Evolutionary conservation across 1,140 invertebrate species (phyloP).

Genomic region (Drosophila seguyi): DNA sequence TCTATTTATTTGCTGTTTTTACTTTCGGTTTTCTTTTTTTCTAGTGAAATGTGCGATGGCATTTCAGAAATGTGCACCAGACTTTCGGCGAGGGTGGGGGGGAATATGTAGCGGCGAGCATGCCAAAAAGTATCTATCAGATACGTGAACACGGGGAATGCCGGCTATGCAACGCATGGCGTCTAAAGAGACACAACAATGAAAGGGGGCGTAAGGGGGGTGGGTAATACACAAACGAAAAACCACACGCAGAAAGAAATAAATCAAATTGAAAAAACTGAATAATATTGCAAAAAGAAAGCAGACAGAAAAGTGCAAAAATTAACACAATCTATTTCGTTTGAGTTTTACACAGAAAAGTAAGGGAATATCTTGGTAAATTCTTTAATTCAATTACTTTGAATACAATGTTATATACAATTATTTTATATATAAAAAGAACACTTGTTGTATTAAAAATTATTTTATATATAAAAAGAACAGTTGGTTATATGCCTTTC

Average conservation of each 20-base stretch:
- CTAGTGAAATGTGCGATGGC: conserved; percentile 68
- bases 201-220: too few relatives aligned
- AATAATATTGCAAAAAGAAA: conserved; percentile 23
- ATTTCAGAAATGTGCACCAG: conserved; percentile 71
- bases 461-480: not conserved
- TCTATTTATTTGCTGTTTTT: conserved; percentile 11
- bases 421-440: too few relatives aligned
- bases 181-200: conserved; percentile 22
- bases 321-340: conserved; percentile 61
- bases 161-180: conserved; percentile 70
- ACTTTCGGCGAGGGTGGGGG: conserved; percentile 15
- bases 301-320: conserved; percentile 16
- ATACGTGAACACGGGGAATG: conserved; percentile 65
- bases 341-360: not conserved
- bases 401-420: not conserved
- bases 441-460: not conserved
- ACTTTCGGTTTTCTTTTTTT: conserved; percentile 18
- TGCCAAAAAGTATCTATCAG: conserved; percentile 69
- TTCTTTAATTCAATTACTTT: not conserved
- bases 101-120: conserved; percentile 25
- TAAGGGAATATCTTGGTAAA: not conserved
- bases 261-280: conserved; percentile 52
- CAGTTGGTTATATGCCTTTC: not conserved
- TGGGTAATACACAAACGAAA: not conserved
- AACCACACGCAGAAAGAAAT: conserved; percentile 47